phyloP scores from a whole-genome alignment of 2,888 invertebrate species.

The Campaea margaritaria region DNA sequence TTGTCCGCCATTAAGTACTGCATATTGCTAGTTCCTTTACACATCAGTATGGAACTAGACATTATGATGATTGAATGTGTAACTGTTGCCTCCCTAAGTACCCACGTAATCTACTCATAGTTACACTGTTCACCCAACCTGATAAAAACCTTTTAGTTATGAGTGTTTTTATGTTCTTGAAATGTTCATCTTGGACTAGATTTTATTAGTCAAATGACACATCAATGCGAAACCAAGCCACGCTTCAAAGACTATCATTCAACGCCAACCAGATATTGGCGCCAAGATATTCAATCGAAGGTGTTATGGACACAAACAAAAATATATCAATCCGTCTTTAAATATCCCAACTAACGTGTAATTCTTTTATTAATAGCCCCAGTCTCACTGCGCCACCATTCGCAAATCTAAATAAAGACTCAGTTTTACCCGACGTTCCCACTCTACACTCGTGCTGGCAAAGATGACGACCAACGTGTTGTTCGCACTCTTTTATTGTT shows the following conservation, averaged over 20 bases:
- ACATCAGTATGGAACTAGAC: not conserved
- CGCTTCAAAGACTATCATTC: not conserved
- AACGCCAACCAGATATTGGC: conserved; percentile 11
- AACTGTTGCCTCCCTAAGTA: not conserved
- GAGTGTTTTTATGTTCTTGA: not conserved
- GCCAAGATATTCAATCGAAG: conserved; percentile 23
- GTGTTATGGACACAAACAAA: conserved; percentile 7
- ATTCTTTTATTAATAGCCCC: conserved; percentile 58
- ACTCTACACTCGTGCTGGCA: conserved; percentile 51
- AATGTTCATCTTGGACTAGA: conserved; percentile 4
- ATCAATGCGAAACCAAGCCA: not conserved
- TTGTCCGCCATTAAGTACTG: conserved; percentile 10
- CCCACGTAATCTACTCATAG: not conserved
- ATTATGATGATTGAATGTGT: not conserved
- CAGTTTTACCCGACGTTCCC: conserved; percentile 57
- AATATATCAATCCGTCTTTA: conserved; percentile 47
- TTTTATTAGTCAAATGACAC: not conserved
- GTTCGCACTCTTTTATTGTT: conserved; percentile 39
- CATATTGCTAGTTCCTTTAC: not conserved
- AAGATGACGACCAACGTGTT: conserved; percentile 40
- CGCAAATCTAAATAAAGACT: conserved; percentile 67
- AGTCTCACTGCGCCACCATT: conserved; percentile 46
- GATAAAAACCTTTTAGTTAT: not conserved
- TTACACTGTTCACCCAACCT: not conserved
- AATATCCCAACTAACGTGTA: conserved; percentile 48